Percentiles rank a stretch among this genome's conserved stretches.
Conservation (phyloP, 2,888 invertebrate species). For the Tinea pellionella region DNA sequence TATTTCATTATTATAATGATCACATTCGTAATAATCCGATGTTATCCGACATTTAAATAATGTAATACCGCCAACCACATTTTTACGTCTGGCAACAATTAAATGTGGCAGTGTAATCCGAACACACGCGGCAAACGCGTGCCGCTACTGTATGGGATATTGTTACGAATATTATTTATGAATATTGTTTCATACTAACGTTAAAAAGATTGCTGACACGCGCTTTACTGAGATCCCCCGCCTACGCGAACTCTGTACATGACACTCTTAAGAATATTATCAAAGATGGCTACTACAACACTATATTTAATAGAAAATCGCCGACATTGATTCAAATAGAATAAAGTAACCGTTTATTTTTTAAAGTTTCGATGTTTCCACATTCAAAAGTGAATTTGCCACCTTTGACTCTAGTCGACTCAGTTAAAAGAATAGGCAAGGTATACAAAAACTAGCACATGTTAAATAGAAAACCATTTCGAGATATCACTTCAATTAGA, state of each 20-base stretch:
- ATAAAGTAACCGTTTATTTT: too few relatives aligned
- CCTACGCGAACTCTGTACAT: background rate
- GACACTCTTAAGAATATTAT: background rate
- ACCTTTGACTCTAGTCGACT: too few relatives aligned
- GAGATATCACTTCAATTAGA: too few relatives aligned
- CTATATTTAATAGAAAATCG: too few relatives aligned
- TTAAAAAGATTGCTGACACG: constrained; percentile 10
- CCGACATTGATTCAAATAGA: too few relatives aligned
- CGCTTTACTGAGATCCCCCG: background rate
- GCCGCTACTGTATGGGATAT: constrained; percentile 16
- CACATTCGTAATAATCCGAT: constrained; percentile 8
- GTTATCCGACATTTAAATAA: constrained; percentile 12
- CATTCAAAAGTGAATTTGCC: too few relatives aligned
- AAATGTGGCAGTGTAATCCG: constrained; percentile 37
- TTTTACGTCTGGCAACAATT: constrained; percentile 48
- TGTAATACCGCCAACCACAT: constrained; percentile 8
- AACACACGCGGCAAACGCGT: constrained; percentile 32
- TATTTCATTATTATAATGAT: background rate
- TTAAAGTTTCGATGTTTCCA: too few relatives aligned
- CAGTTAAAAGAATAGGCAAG: too few relatives aligned
- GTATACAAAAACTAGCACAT: too few relatives aligned
- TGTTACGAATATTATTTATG: constrained; percentile 48
- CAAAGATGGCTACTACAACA: background rate
- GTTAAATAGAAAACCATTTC: too few relatives aligned
- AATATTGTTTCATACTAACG: constrained; percentile 41